These are phyloP conservation scores for Heterodera filipjevi DNA, from an alignment of 2,888 invertebrate genomes.

Conservation along the genomic window DNA sequence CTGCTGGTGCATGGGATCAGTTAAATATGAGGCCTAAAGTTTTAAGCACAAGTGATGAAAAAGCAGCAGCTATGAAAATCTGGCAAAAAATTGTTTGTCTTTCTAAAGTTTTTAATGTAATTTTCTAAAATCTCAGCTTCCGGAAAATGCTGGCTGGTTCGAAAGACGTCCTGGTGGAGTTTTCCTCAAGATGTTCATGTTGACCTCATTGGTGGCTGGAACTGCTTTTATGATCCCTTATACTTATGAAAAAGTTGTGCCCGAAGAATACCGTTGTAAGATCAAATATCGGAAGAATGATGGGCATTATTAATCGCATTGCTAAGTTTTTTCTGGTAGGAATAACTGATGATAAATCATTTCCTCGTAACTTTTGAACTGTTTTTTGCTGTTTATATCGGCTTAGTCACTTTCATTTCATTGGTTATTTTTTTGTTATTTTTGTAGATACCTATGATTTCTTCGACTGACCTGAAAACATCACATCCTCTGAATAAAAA, in stretches of 20 bases:
- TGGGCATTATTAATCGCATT: not conserved
- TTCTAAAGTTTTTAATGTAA: not conserved
- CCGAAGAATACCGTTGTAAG: conserved; percentile 22
- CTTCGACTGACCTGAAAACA: not conserved
- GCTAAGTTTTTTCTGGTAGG: not conserved
- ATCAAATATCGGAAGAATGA: conserved; percentile 2
- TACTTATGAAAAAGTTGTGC: conserved; percentile 16
- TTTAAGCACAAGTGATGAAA: conserved; percentile 12
- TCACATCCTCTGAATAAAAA: not conserved
- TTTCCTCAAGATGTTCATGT: not conserved
- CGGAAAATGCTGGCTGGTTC: not conserved
- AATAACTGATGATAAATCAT: not conserved
- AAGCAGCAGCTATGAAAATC: conserved; percentile 17
- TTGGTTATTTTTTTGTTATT: not conserved
- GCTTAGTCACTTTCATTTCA: not conserved
- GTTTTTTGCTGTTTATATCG: not conserved
- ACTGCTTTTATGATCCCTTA: conserved; percentile 12
- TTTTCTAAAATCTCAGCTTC: conserved; percentile 10
- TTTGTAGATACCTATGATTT: not conserved
- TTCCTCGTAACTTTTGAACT: not conserved
- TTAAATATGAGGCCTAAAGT: conserved; percentile 1
- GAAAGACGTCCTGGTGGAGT: not conserved
- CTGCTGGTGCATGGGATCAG: conserved; percentile 17
- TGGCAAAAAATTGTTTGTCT: conserved; percentile 22
- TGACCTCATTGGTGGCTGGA: not conserved